Conservation (phyloP, 1,140 invertebrate species). For the Drosophila chauvacae region DNA sequence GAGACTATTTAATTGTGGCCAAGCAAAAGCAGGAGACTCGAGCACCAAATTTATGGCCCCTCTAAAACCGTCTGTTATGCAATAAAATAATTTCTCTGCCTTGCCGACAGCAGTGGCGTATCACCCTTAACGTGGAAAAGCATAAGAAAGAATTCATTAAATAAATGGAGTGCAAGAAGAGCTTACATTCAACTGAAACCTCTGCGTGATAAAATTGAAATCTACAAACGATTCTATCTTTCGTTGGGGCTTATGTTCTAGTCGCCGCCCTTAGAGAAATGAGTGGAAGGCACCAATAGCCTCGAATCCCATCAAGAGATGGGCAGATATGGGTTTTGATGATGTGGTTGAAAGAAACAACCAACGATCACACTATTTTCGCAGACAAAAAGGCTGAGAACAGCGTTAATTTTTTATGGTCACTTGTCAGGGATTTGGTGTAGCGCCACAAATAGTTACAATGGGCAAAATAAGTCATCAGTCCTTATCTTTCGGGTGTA, state of each 20-base stretch:
- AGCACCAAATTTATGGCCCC: slow-evolving; percentile 71
- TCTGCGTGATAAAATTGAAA: slow-evolving; percentile 37
- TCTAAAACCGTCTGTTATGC: slow-evolving; percentile 73
- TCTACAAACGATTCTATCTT: slow-evolving; percentile 56
- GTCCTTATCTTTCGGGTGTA: background rate
- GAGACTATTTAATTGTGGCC: slow-evolving; percentile 72
- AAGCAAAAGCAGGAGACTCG: slow-evolving; percentile 58
- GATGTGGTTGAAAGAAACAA: slow-evolving; percentile 11
- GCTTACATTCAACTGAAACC: background rate
- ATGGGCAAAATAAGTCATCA: slow-evolving; percentile 26
- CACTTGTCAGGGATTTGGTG: slow-evolving; percentile 63
- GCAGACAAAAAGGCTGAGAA: slow-evolving; percentile 39
- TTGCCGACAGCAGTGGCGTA: background rate
- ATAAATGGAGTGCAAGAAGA: slow-evolving; percentile 15
- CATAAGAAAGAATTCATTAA: slow-evolving; percentile 65
- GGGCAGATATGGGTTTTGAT: slow-evolving; percentile 39
- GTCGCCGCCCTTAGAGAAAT: slow-evolving; percentile 18
- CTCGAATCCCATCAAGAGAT: slow-evolving; percentile 48
- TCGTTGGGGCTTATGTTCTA: slow-evolving; percentile 58
- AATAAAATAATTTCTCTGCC: slow-evolving; percentile 75
- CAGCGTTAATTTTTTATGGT: slow-evolving; percentile 69
- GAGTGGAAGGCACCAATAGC: slow-evolving; percentile 17
- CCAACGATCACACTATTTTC: slow-evolving; percentile 11
- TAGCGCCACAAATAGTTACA: slow-evolving; percentile 57
- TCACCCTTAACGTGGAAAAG: slow-evolving; percentile 23